Base-by-base conservation (phyloP, 1,140 invertebrate genomes). In the Drosophila funebris region DNA sequence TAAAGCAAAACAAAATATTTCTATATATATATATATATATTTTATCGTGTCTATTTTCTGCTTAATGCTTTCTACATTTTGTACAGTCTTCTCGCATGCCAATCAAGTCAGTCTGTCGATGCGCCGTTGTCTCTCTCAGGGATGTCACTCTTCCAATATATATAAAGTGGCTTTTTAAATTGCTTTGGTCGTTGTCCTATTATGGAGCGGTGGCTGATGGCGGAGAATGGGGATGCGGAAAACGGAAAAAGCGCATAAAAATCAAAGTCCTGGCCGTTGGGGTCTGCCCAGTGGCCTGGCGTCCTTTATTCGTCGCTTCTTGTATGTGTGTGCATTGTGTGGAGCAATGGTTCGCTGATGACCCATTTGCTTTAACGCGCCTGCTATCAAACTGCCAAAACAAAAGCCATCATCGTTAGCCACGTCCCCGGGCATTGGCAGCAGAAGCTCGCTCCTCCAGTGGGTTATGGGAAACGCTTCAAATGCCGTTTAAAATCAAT, bases 391-490 rank as follows among this genome's bases (percentile, higher is more conserved):
- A 85, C 66, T 78, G 83, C 82, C 83, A 85, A 85, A 85, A 85
- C 78, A 85, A 88, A 88, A 88, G 83, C 78, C 83, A 85, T 85
- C 82, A 85, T 85, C 82, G 82, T 85, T 85, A 85, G 82, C 76
- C 62, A 18, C 31, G 39, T 24, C 31, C 9, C 7, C 43, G 16
- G 63, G 62, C 5, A 16, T 13, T 36, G 56, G 11, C 37, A 24
- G 57, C 9, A n/a, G 53, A 46, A 8, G 60, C 58, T 33, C 57
- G 46, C 53, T 73, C 41, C 27, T 66, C 31, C 60, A 52, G 43
- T 60, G 69, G 81, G 80, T 87, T 82, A 82, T 87, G 83, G 83
- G 73, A 88, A 82, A 69, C 78, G 78, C 54, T 85, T 82, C 71
- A 62, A 77, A 82, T 88, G 83, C 78, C 83, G 83, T 85, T 88